These are phyloP conservation scores for Coptodon rendalli DNA, from an alignment of 2,113 vertebrate genomes.

Conservation along the genomic window DNA sequence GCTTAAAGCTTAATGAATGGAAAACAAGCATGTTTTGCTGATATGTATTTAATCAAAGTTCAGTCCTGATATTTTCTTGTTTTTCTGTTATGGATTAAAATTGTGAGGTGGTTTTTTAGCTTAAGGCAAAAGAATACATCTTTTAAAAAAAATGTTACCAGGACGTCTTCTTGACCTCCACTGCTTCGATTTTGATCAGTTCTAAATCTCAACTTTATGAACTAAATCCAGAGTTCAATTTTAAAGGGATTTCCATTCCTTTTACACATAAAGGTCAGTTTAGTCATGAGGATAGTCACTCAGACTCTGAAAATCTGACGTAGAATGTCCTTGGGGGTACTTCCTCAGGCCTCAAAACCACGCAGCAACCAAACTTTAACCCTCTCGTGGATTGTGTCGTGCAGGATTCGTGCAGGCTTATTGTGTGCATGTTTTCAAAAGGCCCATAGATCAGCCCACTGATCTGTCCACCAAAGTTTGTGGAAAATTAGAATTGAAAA, in stretches of 20 bases:
- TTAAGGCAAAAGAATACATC: background rate
- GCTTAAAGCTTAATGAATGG: background rate
- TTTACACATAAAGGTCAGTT: background rate
- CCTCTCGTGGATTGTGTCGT: background rate
- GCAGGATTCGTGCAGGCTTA: background rate
- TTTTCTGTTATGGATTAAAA: background rate
- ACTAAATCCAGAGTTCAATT: background rate
- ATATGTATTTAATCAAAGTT: background rate
- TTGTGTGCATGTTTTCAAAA: background rate
- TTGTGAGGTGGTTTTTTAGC: background rate
- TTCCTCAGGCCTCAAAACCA: background rate
- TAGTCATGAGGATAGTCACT: background rate
- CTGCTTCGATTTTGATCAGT: background rate
- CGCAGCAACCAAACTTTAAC: background rate
- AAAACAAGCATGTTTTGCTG: background rate
- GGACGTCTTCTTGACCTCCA: background rate
- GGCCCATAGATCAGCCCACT: accelerated
- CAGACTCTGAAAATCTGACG: background rate
- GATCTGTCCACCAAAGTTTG: background rate
- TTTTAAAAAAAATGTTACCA: background rate
- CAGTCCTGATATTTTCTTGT: background rate
- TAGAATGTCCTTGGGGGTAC: background rate
- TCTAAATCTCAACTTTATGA: background rate
- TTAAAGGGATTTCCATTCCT: background rate
- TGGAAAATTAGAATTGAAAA: background rate